Evolutionary conservation across 2,797 vertebrate genomes (phyloP), one percentile per base, ranked within the genome.

Genomic region (Sebastes glaucus): DNA sequence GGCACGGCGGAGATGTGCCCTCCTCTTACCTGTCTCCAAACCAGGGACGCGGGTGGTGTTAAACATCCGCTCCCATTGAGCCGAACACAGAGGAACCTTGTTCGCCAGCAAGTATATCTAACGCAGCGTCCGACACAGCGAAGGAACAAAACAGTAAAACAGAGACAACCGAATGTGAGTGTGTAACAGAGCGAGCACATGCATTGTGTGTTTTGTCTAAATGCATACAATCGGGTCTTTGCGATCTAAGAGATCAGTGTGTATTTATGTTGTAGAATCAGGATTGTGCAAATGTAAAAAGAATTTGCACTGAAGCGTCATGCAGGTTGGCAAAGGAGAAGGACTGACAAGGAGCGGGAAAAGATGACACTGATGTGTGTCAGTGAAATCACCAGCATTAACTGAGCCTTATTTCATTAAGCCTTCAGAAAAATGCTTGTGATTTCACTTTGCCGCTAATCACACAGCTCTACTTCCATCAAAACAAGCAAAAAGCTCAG

Each of bases 51-150:
- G 96, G 71, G 96, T 97, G 16, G 98, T 98, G 88, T 99, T 99
- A 95, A 98, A 99, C 97, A 99, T 97, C 72, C 97, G 95, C 91
- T 99, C 99, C 97, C 98, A 99, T 94, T 99, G 99, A 89, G 98
- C 96, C 13, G 99, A 99, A 93, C 99, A 99, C 90, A 99, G 96
- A 1, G 99, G 99, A 89, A 99, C 95, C 66, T 96, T 97, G 91
- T 97, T 97, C 77, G 96, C 97, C 97, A 98, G 32, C 91, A 99
- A 96, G 92, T 95, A 97, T 89, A 97, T 97, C 98, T 99, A 96
- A 92, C 92, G 88, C 87, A 87, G 89, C 88, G 62, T 95, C 93
- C 93, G 25, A 92, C 80, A 92, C 70, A 86, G 93, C 86, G 55
- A 90, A 87, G 87, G 89, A 76, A 94, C 83, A 94, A 95, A 92